These are phyloP conservation scores for Florisuga fusca DNA, from an alignment of 2,797 vertebrate genomes.

Conservation along the genomic window DNA sequence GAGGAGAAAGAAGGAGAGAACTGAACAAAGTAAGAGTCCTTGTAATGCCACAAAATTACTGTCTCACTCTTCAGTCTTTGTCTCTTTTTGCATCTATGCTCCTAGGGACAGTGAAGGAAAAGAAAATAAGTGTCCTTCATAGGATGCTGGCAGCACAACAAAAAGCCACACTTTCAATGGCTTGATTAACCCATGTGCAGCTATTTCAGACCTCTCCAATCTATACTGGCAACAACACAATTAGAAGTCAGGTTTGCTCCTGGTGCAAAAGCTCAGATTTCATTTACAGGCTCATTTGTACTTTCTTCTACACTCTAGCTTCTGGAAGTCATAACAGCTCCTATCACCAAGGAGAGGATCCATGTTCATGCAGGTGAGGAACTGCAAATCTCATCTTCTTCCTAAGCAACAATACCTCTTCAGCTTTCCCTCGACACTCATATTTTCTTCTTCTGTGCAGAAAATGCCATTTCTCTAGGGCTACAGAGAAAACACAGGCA, in stretches of 20 bases:
- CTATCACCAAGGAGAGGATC: not conserved
- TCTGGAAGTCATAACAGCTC: not conserved
- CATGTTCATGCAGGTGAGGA: not conserved
- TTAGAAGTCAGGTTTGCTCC: not conserved
- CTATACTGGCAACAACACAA: not conserved
- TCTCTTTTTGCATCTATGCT: constrained; percentile 7
- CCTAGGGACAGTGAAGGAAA: not conserved
- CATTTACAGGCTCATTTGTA: not conserved
- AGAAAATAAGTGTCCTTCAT: constrained; percentile 1
- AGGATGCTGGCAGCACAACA: not conserved
- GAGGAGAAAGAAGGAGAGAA: not conserved
- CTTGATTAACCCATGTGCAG: not conserved
- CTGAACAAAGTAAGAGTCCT: not conserved
- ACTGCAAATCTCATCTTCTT: not conserved
- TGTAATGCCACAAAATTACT: not conserved
- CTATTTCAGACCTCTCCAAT: not conserved
- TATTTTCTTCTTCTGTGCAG: not conserved
- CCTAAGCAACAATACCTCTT: not conserved
- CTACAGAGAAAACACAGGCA: not conserved
- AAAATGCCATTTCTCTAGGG: constrained; percentile 19
- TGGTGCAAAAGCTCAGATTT: not conserved
- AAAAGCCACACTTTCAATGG: not conserved
- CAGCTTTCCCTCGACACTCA: constrained; percentile 30
- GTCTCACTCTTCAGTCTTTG: not conserved
- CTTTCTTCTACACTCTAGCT: not conserved